phyloP scores from a whole-genome alignment of 2,888 invertebrate species.

The Tenthredo livida region DNA sequence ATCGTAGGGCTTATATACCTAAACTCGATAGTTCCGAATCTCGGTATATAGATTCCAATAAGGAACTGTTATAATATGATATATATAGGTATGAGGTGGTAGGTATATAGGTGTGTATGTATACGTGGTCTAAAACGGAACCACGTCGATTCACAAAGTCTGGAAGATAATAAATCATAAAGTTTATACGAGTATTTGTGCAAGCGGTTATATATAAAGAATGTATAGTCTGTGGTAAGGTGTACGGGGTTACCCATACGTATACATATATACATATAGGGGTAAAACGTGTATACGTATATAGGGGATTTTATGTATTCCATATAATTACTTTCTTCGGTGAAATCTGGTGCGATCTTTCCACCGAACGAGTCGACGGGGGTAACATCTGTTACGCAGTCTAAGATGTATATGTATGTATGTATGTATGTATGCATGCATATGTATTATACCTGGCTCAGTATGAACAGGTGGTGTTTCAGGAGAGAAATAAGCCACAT shows the following conservation, averaged over 20 bases:
- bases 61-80: neutral
- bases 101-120: neutral
- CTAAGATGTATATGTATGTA: conserved; percentile 63
- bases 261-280: neutral
- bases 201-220: conserved; percentile 16
- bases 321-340: conserved; percentile 70
- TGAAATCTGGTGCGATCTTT: conserved; percentile 46
- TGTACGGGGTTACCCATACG: neutral
- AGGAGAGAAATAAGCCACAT: conserved; percentile 40
- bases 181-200: conserved; percentile 58
- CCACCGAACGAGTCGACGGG: conserved; percentile 19
- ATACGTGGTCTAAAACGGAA: neutral
- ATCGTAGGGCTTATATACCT: neutral
- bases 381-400: conserved; percentile 69
- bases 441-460: conserved; percentile 24
- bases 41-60: neutral
- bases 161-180: conserved; percentile 65
- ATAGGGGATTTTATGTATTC: conserved; percentile 68
- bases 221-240: neutral
- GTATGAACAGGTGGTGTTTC: conserved; percentile 55
- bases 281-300: conserved; percentile 19
- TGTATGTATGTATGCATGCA: neutral
- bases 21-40: neutral
- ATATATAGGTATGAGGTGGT: neutral
- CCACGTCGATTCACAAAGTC: neutral